A percentile compares a stretch with the other conserved stretches of the same genome.
These are phyloP conservation scores for Hemiprocne comata DNA, from an alignment of 2,113 vertebrate genomes.

Conservation along the genomic window DNA sequence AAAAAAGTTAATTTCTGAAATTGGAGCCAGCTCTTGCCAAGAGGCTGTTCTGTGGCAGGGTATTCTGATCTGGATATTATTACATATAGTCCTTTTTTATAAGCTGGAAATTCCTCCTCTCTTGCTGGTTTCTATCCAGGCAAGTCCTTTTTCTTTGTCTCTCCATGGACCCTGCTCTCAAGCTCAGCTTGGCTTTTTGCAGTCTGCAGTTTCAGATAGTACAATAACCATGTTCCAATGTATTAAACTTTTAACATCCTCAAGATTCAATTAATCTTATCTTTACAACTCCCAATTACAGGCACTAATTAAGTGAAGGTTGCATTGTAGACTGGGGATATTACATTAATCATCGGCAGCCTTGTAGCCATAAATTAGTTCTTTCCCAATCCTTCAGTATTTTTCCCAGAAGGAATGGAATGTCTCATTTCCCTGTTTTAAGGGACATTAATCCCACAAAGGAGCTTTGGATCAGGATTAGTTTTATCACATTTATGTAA, in stretches of 20 bases:
- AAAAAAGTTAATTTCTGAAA: not conserved
- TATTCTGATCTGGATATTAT: not conserved
- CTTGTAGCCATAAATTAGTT: conserved; percentile 62
- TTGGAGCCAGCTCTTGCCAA: not conserved
- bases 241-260: conserved; percentile 79
- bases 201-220: conserved; percentile 74
- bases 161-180: not conserved
- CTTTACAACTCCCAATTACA: conserved; percentile 84
- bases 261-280: conserved; percentile 84
- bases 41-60: not conserved
- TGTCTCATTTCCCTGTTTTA: conserved; percentile 46
- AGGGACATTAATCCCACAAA: conserved; percentile 55
- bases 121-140: not conserved
- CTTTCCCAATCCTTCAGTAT: conserved; percentile 49
- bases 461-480: conserved; percentile 65
- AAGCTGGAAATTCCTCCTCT: not conserved
- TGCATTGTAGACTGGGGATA: conserved; percentile 66
- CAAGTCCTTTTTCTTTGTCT: conserved; percentile 2
- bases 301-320: conserved; percentile 81
- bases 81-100: not conserved
- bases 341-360: conserved; percentile 73
- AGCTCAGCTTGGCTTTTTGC: not conserved
- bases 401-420: conserved; percentile 71
- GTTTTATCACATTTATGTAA: conserved; percentile 63
- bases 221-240: conserved; percentile 50